These are phyloP conservation scores for Oreamnos americanus DNA, from an alignment of 2,113 vertebrate species.

Conservation along the genomic window DNA sequence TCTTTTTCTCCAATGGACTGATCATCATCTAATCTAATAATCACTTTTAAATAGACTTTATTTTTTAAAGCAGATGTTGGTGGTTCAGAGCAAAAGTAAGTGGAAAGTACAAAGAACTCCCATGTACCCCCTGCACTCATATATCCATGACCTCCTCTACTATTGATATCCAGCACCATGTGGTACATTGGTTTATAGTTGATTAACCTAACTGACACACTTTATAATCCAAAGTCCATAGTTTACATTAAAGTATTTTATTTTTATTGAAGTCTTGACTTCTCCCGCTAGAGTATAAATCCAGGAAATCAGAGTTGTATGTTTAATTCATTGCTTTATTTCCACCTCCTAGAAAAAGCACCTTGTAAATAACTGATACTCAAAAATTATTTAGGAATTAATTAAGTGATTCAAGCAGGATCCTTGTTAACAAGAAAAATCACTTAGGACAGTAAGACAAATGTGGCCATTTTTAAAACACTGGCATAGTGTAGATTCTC, in stretches of 20 bases:
- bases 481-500: not conserved
- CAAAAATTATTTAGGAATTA: not conserved
- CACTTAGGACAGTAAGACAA: not conserved
- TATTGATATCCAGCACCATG: not conserved
- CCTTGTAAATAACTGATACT: not conserved
- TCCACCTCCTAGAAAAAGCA: not conserved
- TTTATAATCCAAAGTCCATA: not conserved
- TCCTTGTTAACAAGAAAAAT: not conserved
- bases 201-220: not conserved
- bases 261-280: not conserved
- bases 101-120: not conserved
- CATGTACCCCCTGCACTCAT: rapidly evolving
- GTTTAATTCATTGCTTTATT: not conserved
- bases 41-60: not conserved
- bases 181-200: not conserved
- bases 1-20: not conserved
- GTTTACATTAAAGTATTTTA: not conserved
- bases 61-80: not conserved
- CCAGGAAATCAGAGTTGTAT: not conserved
- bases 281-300: not conserved
- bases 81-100: not conserved
- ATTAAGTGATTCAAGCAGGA: not conserved
- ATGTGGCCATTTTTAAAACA: not conserved
- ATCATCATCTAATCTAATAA: not conserved
- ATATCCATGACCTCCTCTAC: no score